Percentiles rank a stretch among this genome's conserved stretches.
These are phyloP conservation scores for Cheilosia vernalis DNA, from an alignment of 2,888 invertebrate genomes.

Conservation along the genomic window DNA sequence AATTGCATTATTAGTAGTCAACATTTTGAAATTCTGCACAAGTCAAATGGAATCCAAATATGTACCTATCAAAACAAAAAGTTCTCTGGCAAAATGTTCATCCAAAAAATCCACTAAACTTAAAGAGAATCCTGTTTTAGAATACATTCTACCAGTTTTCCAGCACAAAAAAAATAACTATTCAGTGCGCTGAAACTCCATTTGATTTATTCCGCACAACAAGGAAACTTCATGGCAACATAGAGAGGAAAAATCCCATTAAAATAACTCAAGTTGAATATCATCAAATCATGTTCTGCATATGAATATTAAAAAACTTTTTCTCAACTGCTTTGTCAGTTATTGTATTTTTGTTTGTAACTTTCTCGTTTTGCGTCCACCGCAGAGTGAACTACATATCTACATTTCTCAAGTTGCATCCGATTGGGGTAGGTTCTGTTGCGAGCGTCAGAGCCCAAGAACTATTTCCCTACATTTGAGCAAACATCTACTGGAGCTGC, in stretches of 20 bases:
- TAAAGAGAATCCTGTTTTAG: neutral
- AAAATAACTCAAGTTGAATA: conserved; percentile 70
- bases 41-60: too few relatives aligned
- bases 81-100: too few relatives aligned
- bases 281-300: conserved; percentile 72
- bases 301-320: conserved; percentile 74
- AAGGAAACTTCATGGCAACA: conserved; percentile 47
- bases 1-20: too few relatives aligned
- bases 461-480: conserved; percentile 48
- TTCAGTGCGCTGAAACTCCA: conserved; percentile 4
- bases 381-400: conserved; percentile 22
- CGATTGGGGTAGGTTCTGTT: conserved; percentile 69
- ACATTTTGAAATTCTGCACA: too few relatives aligned
- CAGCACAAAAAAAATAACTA: neutral
- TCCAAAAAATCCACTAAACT: neutral
- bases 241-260: conserved; percentile 46
- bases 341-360: conserved; percentile 1
- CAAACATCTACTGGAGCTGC: neutral
- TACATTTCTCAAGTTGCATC: conserved; percentile 47
- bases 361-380: neutral
- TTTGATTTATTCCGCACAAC: conserved; percentile 32
- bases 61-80: too few relatives aligned
- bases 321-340: conserved; percentile 54
- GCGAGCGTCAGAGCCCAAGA: conserved; percentile 22
- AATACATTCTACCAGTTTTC: neutral